Evolutionary conservation across 2,888 invertebrate genomes (phyloP).

Genomic region (Micoletzkya japonica): DNA sequence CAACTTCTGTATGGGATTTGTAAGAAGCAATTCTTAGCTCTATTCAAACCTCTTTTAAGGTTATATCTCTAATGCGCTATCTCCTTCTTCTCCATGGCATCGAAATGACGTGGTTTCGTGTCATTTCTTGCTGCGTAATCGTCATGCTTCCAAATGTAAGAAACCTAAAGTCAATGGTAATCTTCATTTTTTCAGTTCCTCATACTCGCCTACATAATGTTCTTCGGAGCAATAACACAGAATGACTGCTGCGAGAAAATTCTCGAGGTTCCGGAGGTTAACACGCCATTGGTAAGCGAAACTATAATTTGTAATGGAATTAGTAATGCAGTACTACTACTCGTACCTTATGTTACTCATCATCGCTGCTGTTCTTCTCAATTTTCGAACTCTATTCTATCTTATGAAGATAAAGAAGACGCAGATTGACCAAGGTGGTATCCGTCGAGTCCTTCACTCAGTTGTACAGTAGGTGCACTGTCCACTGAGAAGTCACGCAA

Average conservation of each 20-base stretch:
- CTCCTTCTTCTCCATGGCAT: conserved; percentile 3
- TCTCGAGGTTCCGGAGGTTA: conserved; percentile 10
- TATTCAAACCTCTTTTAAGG: neutral
- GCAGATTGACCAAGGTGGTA: neutral
- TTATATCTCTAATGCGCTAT: conserved; percentile 23
- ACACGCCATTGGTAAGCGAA: conserved; percentile 7
- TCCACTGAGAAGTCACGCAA: conserved; percentile 9
- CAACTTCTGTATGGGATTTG: conserved; percentile 27
- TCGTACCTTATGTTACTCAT: conserved; percentile 18
- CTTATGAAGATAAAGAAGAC: neutral
- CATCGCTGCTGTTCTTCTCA: conserved; percentile 10
- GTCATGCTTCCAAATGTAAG: conserved; percentile 25
- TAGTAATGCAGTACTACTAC: conserved; percentile 19
- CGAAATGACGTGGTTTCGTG: conserved; percentile 12
- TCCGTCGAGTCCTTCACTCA: neutral
- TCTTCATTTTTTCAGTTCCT: neutral
- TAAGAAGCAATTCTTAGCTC: neutral
- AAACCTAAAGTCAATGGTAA: neutral
- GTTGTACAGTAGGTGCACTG: neutral
- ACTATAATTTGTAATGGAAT: neutral
- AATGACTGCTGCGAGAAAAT: conserved; percentile 27
- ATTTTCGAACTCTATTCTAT: conserved; percentile 3
- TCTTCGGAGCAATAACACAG: conserved; percentile 12
- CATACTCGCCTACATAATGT: conserved; percentile 18
- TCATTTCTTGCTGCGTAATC: neutral